phyloP scores from a whole-genome alignment of 2,888 invertebrate genomes.

The Laspeyria flexula region DNA sequence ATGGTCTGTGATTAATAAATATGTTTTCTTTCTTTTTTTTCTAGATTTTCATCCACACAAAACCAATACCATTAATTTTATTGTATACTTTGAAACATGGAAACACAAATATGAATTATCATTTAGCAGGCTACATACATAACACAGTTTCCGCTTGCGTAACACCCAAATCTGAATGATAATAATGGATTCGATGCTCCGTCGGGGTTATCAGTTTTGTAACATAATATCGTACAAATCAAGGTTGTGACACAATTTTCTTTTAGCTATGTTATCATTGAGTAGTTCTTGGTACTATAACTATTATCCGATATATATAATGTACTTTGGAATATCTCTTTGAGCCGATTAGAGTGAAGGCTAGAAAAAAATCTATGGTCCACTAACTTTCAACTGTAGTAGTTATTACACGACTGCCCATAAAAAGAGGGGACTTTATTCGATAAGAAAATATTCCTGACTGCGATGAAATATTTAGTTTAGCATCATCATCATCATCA shows the following conservation, averaged over 20 bases:
- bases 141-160: conserved; percentile 67
- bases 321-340: background rate
- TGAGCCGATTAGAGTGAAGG: background rate
- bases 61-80: too few species aligned
- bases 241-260: conserved; percentile 83
- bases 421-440: too few species aligned
- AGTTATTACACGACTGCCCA: too few species aligned
- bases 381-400: too few species aligned
- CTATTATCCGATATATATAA: background rate
- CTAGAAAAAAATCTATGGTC: background rate
- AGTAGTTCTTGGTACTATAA: conserved; percentile 46
- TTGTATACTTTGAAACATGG: too few species aligned
- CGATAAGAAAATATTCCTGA: too few species aligned
- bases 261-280: conserved; percentile 65
- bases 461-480: too few species aligned
- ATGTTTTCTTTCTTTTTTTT: too few species aligned
- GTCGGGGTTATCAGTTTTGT: conserved; percentile 75
- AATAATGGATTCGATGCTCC: conserved; percentile 67
- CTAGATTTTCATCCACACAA: too few species aligned
- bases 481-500: too few species aligned
- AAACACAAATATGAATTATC: conserved; percentile 16
- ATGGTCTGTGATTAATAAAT: too few species aligned
- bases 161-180: conserved; percentile 70
- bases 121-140: conserved; percentile 8
- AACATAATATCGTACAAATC: conserved; percentile 61